Conservation (phyloP, 1,140 invertebrate genomes). For the Meloidogyne floridensis region DNA sequence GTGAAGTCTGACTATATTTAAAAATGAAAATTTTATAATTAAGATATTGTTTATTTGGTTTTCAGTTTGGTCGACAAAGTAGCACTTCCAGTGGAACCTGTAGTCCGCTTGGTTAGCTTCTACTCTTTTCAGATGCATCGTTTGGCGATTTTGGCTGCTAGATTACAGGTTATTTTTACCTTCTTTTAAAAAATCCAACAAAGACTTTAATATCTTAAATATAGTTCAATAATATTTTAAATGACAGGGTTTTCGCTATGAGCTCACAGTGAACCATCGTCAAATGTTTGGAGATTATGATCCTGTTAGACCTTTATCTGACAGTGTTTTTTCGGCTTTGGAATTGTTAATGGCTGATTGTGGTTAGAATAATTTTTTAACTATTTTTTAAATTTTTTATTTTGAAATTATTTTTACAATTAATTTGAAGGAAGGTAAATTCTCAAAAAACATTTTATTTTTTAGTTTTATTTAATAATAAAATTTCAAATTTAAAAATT, state of each 20-base stretch:
- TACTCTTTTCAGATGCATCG: slow-evolving; percentile 63
- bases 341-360: slow-evolving; percentile 59
- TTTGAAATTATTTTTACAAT: not conserved
- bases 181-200: no score
- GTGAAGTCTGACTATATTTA: no score
- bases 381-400: not conserved
- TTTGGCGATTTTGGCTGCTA: slow-evolving; percentile 59
- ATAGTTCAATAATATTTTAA: no score
- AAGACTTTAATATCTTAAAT: no score
- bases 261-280: slow-evolving; percentile 49
- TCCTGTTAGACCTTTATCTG: slow-evolving; percentile 56
- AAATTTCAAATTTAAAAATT: not conserved
- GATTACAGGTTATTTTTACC: slow-evolving; percentile 46
- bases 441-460: slow-evolving; percentile 11
- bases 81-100: slow-evolving; percentile 51
- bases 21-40: no score
- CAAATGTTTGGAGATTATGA: slow-evolving; percentile 60
- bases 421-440: slow-evolving; percentile 3
- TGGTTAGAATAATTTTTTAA: slow-evolving; percentile 8
- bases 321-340: slow-evolving; percentile 63
- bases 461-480: not conserved
- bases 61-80: slow-evolving; percentile 55
- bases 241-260: slow-evolving; percentile 58
- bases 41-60: not conserved
- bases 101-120: slow-evolving; percentile 56